These are phyloP conservation scores for Melanotaenia boesemani DNA, from an alignment of 2,797 vertebrate species.

Conservation along the genomic window DNA sequence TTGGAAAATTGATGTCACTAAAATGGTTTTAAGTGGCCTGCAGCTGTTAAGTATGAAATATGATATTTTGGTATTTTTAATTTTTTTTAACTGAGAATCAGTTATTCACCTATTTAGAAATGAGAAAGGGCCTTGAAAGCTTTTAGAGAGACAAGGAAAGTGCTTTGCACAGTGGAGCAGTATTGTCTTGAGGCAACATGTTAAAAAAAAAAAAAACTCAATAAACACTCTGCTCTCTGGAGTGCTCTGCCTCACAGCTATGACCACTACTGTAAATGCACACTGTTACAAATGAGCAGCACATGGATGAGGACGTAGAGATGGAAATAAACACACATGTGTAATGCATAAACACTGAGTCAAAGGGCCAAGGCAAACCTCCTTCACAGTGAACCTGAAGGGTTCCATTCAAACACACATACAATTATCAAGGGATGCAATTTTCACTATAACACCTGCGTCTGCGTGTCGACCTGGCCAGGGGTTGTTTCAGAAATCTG, in stretches of 20 bases:
- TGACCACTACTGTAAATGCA: constrained; percentile 29
- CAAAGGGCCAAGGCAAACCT: constrained; percentile 11
- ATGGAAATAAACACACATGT: constrained; percentile 22
- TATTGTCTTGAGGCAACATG: constrained; percentile 42
- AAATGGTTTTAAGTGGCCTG: background rate
- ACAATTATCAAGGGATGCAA: constrained; percentile 46
- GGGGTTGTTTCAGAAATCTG: constrained; percentile 1
- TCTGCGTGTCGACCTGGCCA: constrained; percentile 23
- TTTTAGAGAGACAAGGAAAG: constrained; percentile 17
- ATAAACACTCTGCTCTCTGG: constrained; percentile 70
- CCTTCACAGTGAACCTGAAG: constrained; percentile 31
- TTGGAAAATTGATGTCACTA: background rate
- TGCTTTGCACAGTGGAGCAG: constrained; percentile 27
- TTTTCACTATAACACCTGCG: constrained; percentile 58
- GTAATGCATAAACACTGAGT: constrained; percentile 4
- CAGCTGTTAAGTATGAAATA: constrained; percentile 2
- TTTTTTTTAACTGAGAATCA: constrained; percentile 6
- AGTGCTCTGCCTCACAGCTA: constrained; percentile 62
- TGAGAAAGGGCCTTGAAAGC: background rate
- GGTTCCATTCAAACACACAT: constrained; percentile 40
- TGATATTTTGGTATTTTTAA: constrained; percentile 1
- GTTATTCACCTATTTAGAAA: constrained; percentile 11
- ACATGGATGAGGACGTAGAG: constrained; percentile 22
- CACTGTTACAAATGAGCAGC: constrained; percentile 46
- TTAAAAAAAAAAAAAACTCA: constrained; percentile 53